phyloP scores from a whole-genome alignment of 2,113 vertebrate species.

The Serilophus lunatus region DNA sequence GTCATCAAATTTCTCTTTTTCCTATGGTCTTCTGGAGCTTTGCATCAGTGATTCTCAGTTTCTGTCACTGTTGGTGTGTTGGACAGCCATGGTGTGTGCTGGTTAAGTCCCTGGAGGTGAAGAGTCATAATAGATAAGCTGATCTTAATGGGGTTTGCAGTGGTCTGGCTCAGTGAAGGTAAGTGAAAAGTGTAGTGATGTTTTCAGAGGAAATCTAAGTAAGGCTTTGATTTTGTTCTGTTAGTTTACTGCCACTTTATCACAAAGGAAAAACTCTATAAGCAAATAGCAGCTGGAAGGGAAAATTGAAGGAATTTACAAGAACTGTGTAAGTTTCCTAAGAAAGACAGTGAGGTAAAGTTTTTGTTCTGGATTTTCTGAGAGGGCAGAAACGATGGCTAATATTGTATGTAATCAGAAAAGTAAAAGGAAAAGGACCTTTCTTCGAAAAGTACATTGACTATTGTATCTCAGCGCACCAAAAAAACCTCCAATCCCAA shows the following conservation, averaged over 20 bases:
- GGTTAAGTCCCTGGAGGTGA: not conserved
- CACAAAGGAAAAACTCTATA: not conserved
- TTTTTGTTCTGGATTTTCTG: not conserved
- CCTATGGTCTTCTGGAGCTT: not conserved
- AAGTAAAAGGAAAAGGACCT: not conserved
- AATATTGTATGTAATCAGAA: not conserved
- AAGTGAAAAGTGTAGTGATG: not conserved
- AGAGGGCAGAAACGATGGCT: not conserved
- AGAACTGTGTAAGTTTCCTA: not conserved
- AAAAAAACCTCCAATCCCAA: fast-evolving
- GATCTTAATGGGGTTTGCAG: not conserved
- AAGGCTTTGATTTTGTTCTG: not conserved
- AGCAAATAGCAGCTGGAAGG: not conserved
- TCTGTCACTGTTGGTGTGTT: not conserved
- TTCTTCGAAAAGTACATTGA: not conserved
- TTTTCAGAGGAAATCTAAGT: not conserved
- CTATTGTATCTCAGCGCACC: not conserved
- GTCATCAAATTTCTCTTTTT: not conserved
- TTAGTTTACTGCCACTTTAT: not conserved
- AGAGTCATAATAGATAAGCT: not conserved
- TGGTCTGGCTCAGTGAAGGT: not conserved
- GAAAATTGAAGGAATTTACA: not conserved
- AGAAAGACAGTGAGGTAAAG: not conserved
- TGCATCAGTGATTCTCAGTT: not conserved
- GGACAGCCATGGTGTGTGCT: not conserved